Base-by-base conservation (phyloP, 2,888 invertebrate species). In the Dicranocentrus wangi region DNA sequence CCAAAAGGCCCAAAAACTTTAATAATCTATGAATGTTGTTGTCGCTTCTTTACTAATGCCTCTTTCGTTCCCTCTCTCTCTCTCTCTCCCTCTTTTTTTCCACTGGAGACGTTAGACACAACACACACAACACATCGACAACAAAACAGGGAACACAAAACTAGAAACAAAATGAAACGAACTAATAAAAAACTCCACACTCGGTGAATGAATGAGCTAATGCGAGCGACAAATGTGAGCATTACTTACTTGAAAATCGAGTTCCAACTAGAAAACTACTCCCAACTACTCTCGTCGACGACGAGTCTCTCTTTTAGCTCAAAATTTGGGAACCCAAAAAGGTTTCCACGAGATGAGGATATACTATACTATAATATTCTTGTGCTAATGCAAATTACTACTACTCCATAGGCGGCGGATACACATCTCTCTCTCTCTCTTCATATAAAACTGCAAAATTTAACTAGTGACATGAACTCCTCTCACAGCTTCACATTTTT, bases 21-120 rank as follows among this genome's bases (percentile, higher is more conserved):
- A 81, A 75, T 81, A 81, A 75, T 73, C 80, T 81, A 81, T 81
- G 80, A 81, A 75, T 81, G 73, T 81, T 75, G 69, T 69, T 75
- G 69, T 75, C 69, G 63, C 73, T 63, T 69, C 75, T 61, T 66
- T 69, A 55, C 79, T 80, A 69, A 81, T 80, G 73, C 42, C 47
- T 61, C n/a, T n/a, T n/a, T n/a, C n/a, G n/a, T n/a, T n/a, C n/a
- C n/a, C n/a, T n/a, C n/a, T n/a, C 27, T 32, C 51, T 32, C 68
- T 51, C 42, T 61, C 32, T 47, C 32, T 19, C 53, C n/a, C 72
- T 47, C 58, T 63, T 27, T 32, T n/a, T 72, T 60, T 60, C 32
- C 17, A 23, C 69, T 69, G 39, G 58, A 66, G 65, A 53, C 8
- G 27, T n/a, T n/a, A n/a, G n/a, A 32, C 32, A 32, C 5, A 32